Evolutionary conservation across 2,888 invertebrate genomes (phyloP), one percentile per base, ranked within the genome.

Genomic region (Chrysopilus asiliformis): DNA sequence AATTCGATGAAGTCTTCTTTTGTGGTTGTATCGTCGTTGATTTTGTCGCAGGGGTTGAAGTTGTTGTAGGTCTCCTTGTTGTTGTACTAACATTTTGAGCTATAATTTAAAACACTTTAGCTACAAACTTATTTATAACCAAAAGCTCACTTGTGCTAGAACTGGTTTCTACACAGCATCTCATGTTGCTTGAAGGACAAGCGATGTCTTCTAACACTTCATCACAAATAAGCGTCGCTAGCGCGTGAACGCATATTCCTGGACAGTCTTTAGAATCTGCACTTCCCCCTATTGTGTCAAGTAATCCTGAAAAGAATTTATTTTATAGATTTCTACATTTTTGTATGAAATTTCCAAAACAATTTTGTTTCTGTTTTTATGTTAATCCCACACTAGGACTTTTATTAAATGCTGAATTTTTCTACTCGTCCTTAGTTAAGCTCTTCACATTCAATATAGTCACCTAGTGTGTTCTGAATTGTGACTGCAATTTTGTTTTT

Each of bases 201-300:
- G 76, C 74, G 14, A 84, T 77, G 53, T 86, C 77, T 40, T 86
- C 84, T 34, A 83, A 67, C 13, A 90, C 86, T 48, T 86, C 79
- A 58, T 80, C 79, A 58, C 90, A 90, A 51, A 89, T 81, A 42
- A 89, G 65, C 1, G 89, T 80, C 2, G 90, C 85, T 40, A 90
- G 61, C 8, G 84, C 75, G 55, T 89, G 86, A 43, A 87, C 82
- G 60, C 90, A 90, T 39, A 82, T 77, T 1, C 90, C 90, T 0
- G 90, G 89, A 55, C 90, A 90, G 58, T 85, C 79, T 63, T 83
- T 82, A 40, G 79, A 73, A 58, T 84, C 81, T 41, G 79, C 84
- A 41, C 87, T 86, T 45, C 79, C 82, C 41, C 87, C 85, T 54
- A 89, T 74, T 18, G 85, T 79, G 53, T 87, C 86, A 52, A 89